Evolutionary conservation across 2,888 invertebrate genomes (phyloP).

Genomic region (Abrostola triplasia): DNA sequence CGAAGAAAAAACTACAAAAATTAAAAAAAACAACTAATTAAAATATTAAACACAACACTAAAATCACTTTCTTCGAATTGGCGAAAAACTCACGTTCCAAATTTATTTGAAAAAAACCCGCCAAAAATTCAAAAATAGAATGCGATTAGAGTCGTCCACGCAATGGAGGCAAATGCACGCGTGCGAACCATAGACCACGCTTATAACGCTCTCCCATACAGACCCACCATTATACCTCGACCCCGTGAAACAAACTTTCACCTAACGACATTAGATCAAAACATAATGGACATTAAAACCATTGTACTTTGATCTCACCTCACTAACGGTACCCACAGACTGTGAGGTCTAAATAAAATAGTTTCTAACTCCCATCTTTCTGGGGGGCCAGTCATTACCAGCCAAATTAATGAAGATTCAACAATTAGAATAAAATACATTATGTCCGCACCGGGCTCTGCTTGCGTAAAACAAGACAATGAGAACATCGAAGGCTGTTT

Average conservation of each 20-base stretch:
- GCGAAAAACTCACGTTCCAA: slow-evolving; percentile 60
- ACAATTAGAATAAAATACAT: slow-evolving; percentile 70
- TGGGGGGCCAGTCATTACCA: slow-evolving; percentile 59
- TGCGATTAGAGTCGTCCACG: slow-evolving; percentile 60
- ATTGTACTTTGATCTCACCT: slow-evolving; percentile 31
- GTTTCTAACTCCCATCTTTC: slow-evolving; percentile 20
- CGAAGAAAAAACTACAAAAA: slow-evolving; percentile 58
- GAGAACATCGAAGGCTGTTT: slow-evolving; percentile 63
- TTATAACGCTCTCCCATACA: slow-evolving; percentile 60
- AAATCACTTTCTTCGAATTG: slow-evolving; percentile 42
- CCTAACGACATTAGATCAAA: slow-evolving; percentile 21
- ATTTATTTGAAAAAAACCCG: slow-evolving; percentile 52
- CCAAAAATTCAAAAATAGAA: slow-evolving; percentile 52
- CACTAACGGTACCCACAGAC: slow-evolving; percentile 2
- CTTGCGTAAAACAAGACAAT: slow-evolving; percentile 76
- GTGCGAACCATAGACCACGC: slow-evolving; percentile 62
- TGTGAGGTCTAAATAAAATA: slow-evolving; percentile 30
- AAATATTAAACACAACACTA: slow-evolving; percentile 60
- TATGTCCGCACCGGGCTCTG: slow-evolving; percentile 58
- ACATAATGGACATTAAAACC: slow-evolving; percentile 31
- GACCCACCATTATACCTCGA: slow-evolving; percentile 42
- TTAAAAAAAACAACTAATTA: slow-evolving; percentile 39
- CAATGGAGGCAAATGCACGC: slow-evolving; percentile 61
- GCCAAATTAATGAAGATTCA: slow-evolving; percentile 77
- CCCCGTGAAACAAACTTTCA: slow-evolving; percentile 44